Percentiles rank a stretch among this genome's conserved stretches.
Evolutionary conservation across 2,888 invertebrate species (phyloP).

Genomic region (Drosophila cognata): DNA sequence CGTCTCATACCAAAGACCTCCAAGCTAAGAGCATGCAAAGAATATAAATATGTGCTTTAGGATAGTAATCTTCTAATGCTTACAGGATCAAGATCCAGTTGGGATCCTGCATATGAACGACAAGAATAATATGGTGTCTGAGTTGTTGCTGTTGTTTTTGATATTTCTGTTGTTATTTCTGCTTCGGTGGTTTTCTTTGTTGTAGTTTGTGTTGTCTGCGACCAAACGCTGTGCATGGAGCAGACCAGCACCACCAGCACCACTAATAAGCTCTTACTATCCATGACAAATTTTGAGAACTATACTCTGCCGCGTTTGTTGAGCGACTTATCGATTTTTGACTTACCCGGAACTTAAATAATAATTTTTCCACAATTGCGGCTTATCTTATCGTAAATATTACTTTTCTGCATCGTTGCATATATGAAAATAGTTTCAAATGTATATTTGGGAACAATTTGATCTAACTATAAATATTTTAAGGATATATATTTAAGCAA

Average conservation of each 20-base stretch:
- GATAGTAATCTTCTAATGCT: constrained; percentile 3
- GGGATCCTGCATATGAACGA: neutral
- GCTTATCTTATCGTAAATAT: constrained; percentile 12
- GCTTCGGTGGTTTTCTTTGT: neutral
- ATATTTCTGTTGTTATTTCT: neutral
- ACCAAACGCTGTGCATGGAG: constrained; percentile 5
- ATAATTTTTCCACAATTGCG: neutral
- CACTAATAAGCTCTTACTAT: neutral
- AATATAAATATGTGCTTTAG: neutral
- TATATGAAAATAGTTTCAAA: neutral
- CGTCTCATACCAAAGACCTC: constrained; percentile 40
- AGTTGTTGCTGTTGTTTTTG: neutral
- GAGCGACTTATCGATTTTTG: constrained; percentile 20
- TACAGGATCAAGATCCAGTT: constrained; percentile 28
- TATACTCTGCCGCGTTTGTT: neutral
- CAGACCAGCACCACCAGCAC: constrained; percentile 33
- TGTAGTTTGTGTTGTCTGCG: constrained; percentile 7
- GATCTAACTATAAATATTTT: neutral
- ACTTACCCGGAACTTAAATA: constrained; percentile 17
- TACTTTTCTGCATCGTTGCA: neutral
- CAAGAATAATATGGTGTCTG: neutral
- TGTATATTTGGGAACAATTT: neutral
- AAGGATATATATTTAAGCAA: too few species aligned
- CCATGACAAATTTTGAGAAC: constrained; percentile 11
- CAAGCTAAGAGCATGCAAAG: constrained; percentile 15